phyloP scores from a whole-genome alignment of 2,113 vertebrate genomes.

The Petrocephalus microphthalmus region DNA sequence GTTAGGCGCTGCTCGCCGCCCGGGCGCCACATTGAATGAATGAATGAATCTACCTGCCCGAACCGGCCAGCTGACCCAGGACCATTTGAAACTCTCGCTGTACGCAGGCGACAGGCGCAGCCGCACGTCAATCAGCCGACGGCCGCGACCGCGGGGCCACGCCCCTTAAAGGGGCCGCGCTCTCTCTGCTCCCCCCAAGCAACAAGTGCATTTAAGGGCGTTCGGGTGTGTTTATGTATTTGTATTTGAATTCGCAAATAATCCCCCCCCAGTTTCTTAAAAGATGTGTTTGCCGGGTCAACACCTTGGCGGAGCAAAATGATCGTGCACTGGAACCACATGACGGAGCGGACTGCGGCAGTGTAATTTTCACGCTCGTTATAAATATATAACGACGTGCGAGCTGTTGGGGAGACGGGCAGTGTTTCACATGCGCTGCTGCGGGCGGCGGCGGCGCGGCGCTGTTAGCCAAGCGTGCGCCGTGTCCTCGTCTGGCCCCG shows the following conservation, averaged over 20 bases:
- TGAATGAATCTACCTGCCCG: background rate
- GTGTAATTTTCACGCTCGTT: background rate
- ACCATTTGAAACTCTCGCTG: conserved; percentile 9
- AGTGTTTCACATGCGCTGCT: background rate
- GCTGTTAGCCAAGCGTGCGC: background rate
- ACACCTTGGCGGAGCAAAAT: background rate
- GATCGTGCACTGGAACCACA: background rate
- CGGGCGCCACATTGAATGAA: background rate
- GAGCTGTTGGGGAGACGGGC: background rate
- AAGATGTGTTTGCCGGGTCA: background rate
- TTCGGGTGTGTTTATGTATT: background rate
- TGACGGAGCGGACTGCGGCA: background rate
- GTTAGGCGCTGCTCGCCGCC: background rate
- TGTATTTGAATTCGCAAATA: background rate
- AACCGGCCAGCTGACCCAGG: background rate
- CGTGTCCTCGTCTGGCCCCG: background rate
- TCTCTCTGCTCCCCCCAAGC: background rate
- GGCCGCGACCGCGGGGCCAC: background rate
- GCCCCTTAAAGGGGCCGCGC: background rate
- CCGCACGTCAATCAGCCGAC: background rate
- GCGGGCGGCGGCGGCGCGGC: background rate
- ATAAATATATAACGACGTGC: background rate
- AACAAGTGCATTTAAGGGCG: background rate
- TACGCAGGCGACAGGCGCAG: conserved; percentile 10
- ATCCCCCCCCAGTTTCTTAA: background rate